A percentile compares a stretch with the other conserved stretches of the same genome.
Evolutionary conservation across 2,113 vertebrate genomes (phyloP).

Genomic region (Pygoscelis antarcticus): DNA sequence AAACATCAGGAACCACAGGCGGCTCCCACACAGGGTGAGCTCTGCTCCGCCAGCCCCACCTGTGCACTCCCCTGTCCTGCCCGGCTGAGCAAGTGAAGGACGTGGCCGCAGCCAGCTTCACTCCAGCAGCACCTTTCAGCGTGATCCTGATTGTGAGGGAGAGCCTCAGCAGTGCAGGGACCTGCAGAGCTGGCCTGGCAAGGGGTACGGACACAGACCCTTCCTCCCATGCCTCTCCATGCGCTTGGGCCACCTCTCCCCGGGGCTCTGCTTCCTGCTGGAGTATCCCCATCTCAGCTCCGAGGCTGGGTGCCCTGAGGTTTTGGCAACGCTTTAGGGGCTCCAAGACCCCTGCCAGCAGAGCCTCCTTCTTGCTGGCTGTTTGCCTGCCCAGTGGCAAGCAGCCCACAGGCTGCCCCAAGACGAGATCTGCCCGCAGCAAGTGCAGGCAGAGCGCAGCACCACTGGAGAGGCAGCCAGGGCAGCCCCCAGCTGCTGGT

Average conservation of each 20-base stretch:
- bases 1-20: not conserved
- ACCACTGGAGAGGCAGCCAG: not conserved
- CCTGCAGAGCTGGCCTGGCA: not conserved
- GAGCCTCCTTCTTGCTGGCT: not conserved
- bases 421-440: not conserved
- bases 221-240: not conserved
- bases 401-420: not conserved
- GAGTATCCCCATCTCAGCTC: not conserved
- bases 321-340: not conserved
- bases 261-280: not conserved
- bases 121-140: not conserved
- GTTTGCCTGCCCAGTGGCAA: not conserved
- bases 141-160: not conserved
- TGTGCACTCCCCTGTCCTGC: not conserved
- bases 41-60: not conserved
- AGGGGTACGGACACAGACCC: too few species aligned
- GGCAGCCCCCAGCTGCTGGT: not conserved
- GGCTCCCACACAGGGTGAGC: rapidly evolving
- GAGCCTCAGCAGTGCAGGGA: not conserved
- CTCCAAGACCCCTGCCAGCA: not conserved
- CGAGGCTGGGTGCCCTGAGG: not conserved
- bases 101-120: not conserved
- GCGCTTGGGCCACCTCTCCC: too few species aligned
- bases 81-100: rapidly evolving
- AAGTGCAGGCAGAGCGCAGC: not conserved